These are phyloP conservation scores for Zygaena filipendulae DNA, from an alignment of 2,888 invertebrate species.

Conservation along the genomic window DNA sequence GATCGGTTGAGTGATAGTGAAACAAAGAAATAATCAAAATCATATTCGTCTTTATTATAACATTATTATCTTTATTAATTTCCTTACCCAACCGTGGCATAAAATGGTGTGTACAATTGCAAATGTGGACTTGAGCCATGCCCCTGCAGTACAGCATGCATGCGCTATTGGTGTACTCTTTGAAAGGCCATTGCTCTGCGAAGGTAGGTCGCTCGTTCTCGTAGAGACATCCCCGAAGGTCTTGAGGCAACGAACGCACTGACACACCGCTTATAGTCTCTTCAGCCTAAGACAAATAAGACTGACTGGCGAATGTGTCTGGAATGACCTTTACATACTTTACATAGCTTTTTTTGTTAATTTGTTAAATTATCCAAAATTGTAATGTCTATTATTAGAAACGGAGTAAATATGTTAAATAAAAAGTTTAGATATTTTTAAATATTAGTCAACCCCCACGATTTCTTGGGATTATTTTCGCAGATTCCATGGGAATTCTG, in stretches of 20 bases:
- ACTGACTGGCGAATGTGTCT: not conserved
- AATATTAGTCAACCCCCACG: too few species aligned
- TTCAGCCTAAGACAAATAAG: constrained; percentile 48
- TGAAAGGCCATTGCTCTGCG: constrained; percentile 49
- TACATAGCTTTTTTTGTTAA: too few species aligned
- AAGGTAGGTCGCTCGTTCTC: constrained; percentile 57
- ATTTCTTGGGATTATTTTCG: too few species aligned
- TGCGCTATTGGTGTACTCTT: constrained; percentile 67
- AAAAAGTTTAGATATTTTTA: too few species aligned
- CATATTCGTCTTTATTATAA: too few species aligned
- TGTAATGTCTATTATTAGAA: too few species aligned
- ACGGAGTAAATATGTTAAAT: too few species aligned
- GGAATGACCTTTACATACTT: too few species aligned
- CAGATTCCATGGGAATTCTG: too few species aligned
- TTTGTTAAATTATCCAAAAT: too few species aligned
- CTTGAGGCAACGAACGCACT: constrained; percentile 51
- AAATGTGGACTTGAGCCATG: constrained; percentile 53
- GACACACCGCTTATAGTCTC: constrained; percentile 70
- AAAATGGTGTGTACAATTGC: constrained; percentile 73
- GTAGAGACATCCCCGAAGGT: constrained; percentile 66
- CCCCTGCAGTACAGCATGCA: constrained; percentile 71
- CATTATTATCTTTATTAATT: constrained; percentile 3
- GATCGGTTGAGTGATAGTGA: too few species aligned
- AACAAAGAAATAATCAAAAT: too few species aligned
- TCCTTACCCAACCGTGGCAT: constrained; percentile 65